Evolutionary conservation across 2,888 invertebrate genomes (phyloP).

Genomic region (Erebia aethiops): DNA sequence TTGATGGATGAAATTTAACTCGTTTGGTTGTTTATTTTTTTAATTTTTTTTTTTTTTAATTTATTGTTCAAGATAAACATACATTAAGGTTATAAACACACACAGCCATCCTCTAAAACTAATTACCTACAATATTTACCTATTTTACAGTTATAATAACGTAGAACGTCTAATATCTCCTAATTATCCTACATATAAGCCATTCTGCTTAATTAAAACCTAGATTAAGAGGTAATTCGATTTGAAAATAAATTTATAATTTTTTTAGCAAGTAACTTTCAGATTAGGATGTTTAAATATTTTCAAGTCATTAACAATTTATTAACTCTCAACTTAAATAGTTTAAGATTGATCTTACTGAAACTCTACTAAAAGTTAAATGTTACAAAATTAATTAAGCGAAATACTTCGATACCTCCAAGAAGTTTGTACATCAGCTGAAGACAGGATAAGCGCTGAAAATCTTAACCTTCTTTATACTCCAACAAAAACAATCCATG

Average conservation of each 20-base stretch:
- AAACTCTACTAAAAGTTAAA: neutral
- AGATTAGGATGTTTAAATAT: neutral
- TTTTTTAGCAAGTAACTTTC: neutral
- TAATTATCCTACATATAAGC: neutral
- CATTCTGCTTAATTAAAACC: neutral
- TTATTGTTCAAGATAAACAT: too few relatives aligned
- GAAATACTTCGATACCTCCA: conserved; percentile 6
- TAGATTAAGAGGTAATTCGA: too few relatives aligned
- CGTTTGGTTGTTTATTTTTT: conserved; percentile 2
- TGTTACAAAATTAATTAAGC: conserved; percentile 18
- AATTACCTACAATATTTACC: conserved; percentile 4
- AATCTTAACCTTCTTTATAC: conserved; percentile 49
- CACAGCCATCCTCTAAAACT: too few relatives aligned
- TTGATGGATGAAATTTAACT: neutral
- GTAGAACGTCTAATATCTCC: neutral
- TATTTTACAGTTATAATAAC: neutral
- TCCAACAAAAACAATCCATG: conserved; percentile 58
- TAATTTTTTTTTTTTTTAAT: too few relatives aligned
- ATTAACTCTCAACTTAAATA: neutral
- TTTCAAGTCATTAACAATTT: neutral
- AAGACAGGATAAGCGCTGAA: conserved; percentile 28
- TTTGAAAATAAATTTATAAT: neutral
- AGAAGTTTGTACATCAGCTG: conserved; percentile 17
- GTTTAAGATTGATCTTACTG: neutral
- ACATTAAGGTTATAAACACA: too few relatives aligned